Conservation (phyloP, 2,797 vertebrate species). For the Neosalanx taihuensis region DNA sequence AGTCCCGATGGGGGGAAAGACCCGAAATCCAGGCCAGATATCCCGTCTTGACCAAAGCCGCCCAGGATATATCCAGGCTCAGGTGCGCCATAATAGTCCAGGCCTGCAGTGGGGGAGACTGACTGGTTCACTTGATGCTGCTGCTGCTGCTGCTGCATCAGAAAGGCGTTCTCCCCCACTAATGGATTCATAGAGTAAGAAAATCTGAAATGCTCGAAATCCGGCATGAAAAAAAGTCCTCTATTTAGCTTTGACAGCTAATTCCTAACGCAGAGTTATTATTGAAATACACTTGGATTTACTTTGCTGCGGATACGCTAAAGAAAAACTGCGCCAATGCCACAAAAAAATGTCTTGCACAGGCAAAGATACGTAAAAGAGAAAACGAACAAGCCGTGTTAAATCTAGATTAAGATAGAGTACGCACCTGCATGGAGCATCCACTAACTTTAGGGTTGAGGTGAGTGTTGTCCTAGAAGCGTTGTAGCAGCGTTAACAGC, state of each 20-base stretch:
- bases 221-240: slow-evolving; percentile 69
- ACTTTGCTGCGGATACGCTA: not conserved
- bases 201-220: slow-evolving; percentile 76
- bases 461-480: not conserved
- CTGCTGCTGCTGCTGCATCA: slow-evolving; percentile 64
- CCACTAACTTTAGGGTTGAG: not conserved
- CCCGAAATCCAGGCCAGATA: slow-evolving; percentile 59
- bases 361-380: not conserved
- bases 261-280: slow-evolving; percentile 9
- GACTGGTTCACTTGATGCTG: slow-evolving; percentile 57
- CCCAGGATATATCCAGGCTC: slow-evolving; percentile 58
- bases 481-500: not conserved
- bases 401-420: not conserved
- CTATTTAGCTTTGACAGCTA: slow-evolving; percentile 16
- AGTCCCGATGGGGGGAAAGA: slow-evolving; percentile 59
- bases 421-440: slow-evolving; percentile 29
- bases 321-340: not conserved
- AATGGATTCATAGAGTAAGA: slow-evolving; percentile 83
- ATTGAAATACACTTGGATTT: not conserved
- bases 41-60: slow-evolving; percentile 53
- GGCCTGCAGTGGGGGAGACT: slow-evolving; percentile 58
- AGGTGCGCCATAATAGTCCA: slow-evolving; percentile 35
- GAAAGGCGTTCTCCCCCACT: slow-evolving; percentile 79
- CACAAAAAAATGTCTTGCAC: not conserved
- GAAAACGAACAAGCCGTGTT: not conserved